These are phyloP conservation scores for Muraenolepis orangiensis DNA, from an alignment of 2,797 vertebrate species.

Conservation along the genomic window DNA sequence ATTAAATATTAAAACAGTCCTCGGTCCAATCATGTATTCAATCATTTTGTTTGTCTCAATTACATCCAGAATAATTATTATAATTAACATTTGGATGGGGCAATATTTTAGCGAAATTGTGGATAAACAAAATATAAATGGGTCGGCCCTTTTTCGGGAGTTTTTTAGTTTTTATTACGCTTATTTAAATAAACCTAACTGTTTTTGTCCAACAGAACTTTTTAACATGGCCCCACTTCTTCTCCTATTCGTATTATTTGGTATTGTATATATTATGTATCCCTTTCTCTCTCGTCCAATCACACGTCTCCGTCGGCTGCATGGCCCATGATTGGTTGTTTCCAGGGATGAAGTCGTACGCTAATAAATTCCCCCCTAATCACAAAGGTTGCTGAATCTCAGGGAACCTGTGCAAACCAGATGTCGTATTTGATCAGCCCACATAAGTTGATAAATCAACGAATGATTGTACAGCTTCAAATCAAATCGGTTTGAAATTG, in stretches of 20 bases:
- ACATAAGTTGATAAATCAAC: background rate
- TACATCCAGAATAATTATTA: too few species aligned
- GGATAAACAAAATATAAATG: background rate
- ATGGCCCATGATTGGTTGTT: constrained; percentile 22
- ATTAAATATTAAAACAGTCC: background rate
- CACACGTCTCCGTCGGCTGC: constrained; percentile 20
- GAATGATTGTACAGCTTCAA: background rate
- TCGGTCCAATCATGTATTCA: background rate
- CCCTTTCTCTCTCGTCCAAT: constrained; percentile 20
- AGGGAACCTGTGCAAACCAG: background rate
- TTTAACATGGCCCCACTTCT: constrained; percentile 69
- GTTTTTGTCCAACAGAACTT: constrained; percentile 71
- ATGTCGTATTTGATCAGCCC: background rate
- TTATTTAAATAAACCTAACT: constrained; percentile 8
- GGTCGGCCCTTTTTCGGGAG: background rate
- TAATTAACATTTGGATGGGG: background rate
- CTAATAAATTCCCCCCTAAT: constrained; percentile 1
- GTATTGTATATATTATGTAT: constrained; percentile 59
- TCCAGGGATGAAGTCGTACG: background rate
- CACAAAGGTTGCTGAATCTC: background rate
- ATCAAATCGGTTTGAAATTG: background rate
- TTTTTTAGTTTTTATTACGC: background rate
- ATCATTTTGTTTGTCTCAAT: background rate
- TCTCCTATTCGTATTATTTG: constrained; percentile 77
- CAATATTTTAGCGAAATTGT: background rate